These are phyloP conservation scores for Peromyscus nudipes DNA, from an alignment of 2,797 vertebrate species.

Conservation along the genomic window DNA sequence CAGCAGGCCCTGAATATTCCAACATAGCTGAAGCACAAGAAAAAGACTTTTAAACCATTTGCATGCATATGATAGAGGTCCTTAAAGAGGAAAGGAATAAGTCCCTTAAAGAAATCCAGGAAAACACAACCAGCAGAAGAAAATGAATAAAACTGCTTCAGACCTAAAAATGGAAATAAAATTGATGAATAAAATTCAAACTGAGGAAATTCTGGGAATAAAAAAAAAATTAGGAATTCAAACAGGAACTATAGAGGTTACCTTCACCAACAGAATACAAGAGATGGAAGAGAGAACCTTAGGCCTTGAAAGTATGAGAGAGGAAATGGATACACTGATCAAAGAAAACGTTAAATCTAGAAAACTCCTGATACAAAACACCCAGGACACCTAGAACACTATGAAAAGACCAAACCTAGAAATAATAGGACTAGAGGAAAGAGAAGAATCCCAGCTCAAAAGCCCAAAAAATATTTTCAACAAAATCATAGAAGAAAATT, in stretches of 20 bases:
- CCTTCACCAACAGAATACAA: neutral
- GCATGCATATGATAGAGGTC: neutral
- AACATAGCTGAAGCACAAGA: neutral
- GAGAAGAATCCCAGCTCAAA: neutral
- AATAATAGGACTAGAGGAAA: neutral
- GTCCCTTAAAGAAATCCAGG: no score
- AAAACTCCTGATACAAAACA: neutral
- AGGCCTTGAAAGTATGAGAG: neutral
- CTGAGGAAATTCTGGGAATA: neutral
- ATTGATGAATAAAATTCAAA: neutral
- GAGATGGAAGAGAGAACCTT: neutral
- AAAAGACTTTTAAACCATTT: neutral
- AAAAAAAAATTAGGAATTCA: neutral
- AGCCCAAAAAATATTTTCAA: neutral
- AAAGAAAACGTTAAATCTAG: neutral
- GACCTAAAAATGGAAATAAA: neutral
- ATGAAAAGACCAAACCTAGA: neutral
- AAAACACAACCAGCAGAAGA: neutral
- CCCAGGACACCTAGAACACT: neutral
- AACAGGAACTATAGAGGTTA: neutral
- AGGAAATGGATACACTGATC: neutral
- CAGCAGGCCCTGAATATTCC: neutral
- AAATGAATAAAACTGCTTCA: neutral
- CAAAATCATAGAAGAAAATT: neutral
- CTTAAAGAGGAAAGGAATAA: neutral